Conservation (phyloP, 2,888 invertebrate genomes). For the Dryocosmus kuriphilus region DNA sequence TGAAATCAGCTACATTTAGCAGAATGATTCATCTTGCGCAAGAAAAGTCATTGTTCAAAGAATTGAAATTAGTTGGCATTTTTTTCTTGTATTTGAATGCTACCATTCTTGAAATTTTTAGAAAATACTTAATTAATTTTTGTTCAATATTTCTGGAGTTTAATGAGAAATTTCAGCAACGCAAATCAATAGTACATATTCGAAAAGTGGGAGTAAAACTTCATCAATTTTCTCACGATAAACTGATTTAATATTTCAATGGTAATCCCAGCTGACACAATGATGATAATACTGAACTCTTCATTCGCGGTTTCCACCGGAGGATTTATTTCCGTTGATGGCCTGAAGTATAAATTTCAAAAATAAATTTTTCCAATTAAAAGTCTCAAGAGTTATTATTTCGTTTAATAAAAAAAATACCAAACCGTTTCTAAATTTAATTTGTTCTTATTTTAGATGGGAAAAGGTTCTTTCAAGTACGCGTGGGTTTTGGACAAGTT, state of each 20-base stretch:
- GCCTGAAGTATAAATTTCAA: constrained; percentile 63
- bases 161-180: too few species aligned
- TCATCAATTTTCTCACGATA: too few species aligned
- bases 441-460: constrained; percentile 82
- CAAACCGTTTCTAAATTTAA: not conserved
- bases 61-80: not conserved
- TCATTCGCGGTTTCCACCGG: constrained; percentile 73
- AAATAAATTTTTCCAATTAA: too few species aligned
- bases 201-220: too few species aligned
- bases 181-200: too few species aligned
- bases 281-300: constrained; percentile 43
- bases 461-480: constrained; percentile 99
- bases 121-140: too few species aligned
- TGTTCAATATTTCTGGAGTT: too few species aligned
- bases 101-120: too few species aligned
- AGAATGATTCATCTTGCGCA: not conserved
- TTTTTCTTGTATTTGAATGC: not conserved
- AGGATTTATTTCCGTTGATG: constrained; percentile 67
- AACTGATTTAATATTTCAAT: too few species aligned
- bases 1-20: not conserved
- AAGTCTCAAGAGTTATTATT: too few species aligned
- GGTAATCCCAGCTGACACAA: too few species aligned
- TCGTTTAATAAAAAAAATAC: too few species aligned
- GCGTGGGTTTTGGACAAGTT: constrained; percentile 99
- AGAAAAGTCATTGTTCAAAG: not conserved